These are phyloP conservation scores for Tenebrosternarchus preto DNA, from an alignment of 2,113 vertebrate genomes.

Conservation along the genomic window DNA sequence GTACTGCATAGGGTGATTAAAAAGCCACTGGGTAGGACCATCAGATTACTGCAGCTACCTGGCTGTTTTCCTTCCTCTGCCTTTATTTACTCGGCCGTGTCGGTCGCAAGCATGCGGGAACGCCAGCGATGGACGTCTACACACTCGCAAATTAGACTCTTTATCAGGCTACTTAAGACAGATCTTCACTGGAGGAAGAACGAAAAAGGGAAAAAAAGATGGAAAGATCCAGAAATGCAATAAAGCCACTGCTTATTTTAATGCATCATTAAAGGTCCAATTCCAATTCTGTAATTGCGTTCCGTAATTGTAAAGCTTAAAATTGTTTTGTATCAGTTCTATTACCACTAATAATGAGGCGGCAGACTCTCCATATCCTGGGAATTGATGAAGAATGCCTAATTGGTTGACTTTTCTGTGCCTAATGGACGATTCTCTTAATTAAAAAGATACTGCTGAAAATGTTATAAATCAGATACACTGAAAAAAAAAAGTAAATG, in stretches of 20 bases:
- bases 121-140: neutral
- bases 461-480: constrained; percentile 82
- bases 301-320: constrained; percentile 72
- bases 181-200: constrained; percentile 32
- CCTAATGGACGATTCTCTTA: constrained; percentile 82
- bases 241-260: constrained; percentile 74
- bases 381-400: constrained; percentile 78
- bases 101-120: neutral
- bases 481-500: constrained; percentile 67
- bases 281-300: constrained; percentile 76
- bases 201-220: constrained; percentile 30
- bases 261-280: constrained; percentile 76
- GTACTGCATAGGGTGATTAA: constrained; percentile 69
- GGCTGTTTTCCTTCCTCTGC: constrained; percentile 41
- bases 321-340: constrained; percentile 79
- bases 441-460: constrained; percentile 84
- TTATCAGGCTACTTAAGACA: constrained; percentile 35
- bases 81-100: constrained; percentile 45
- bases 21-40: constrained; percentile 62
- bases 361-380: constrained; percentile 75
- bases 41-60: constrained; percentile 44
- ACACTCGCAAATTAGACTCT: constrained; percentile 34
- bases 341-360: constrained; percentile 78
- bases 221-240: constrained; percentile 64
- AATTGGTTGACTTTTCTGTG: constrained; percentile 83